Percentiles rank a stretch among this genome's conserved stretches.
Conservation (phyloP, 2,888 invertebrate species). For the Uloborus plumipes region DNA sequence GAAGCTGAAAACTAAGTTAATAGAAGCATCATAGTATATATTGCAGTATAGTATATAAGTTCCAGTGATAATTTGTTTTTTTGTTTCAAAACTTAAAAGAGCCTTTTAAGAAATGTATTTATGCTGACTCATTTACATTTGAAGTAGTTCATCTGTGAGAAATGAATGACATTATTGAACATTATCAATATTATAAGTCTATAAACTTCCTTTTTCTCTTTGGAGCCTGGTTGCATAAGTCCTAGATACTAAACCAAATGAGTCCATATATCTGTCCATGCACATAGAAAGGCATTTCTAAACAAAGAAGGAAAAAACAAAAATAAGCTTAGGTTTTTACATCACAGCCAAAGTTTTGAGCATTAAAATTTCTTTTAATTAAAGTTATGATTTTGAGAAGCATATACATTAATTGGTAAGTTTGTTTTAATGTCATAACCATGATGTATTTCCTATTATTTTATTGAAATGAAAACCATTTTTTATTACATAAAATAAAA, state of each 20-base stretch:
- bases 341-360: too few species aligned
- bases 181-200: conserved; percentile 11
- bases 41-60: too few species aligned
- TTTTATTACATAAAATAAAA: too few species aligned
- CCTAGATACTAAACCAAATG: conserved; percentile 92
- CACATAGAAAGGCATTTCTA: conserved; percentile 98
- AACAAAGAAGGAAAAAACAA: conserved; percentile 68
- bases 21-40: too few species aligned
- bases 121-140: not conserved
- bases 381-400: too few species aligned
- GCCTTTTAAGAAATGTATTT: not conserved
- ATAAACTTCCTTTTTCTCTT: conserved; percentile 76
- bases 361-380: too few species aligned
- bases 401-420: too few species aligned
- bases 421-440: too few species aligned
- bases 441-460: too few species aligned
- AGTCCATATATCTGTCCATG: conserved; percentile 98
- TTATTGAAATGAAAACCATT: too few species aligned
- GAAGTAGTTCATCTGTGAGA: not conserved
- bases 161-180: not conserved
- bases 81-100: not conserved
- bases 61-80: not conserved
- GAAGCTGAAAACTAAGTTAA: too few species aligned
- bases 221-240: conserved; percentile 89
- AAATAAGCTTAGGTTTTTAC: too few species aligned